Conservation (phyloP, 2,113 vertebrate species). For the Planiliza haematocheilus region DNA sequence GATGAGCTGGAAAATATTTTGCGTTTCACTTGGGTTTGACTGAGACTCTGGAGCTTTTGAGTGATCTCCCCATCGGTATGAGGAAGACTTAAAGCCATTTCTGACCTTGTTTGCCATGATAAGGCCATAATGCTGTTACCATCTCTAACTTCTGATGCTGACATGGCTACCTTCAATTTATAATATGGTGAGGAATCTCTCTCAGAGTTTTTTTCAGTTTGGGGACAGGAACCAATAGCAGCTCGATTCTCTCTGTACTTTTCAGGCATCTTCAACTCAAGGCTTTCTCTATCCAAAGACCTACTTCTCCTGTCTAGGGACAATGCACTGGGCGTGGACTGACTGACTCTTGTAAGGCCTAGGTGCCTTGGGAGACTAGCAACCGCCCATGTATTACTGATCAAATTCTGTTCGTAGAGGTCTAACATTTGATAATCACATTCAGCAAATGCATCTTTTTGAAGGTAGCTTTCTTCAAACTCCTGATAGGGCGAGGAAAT, state of each 20-base stretch:
- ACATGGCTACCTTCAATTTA: conserved; percentile 72
- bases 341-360: conserved; percentile 85
- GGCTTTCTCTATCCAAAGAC: conserved; percentile 92
- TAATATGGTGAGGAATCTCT: conserved; percentile 66
- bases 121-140: conserved; percentile 56
- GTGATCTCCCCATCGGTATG: conserved; percentile 52
- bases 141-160: conserved; percentile 58
- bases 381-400: conserved; percentile 89
- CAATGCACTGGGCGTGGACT: conserved; percentile 84
- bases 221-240: conserved; percentile 58
- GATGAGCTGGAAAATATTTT: conserved; percentile 46
- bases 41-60: conserved; percentile 49
- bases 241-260: conserved; percentile 66
- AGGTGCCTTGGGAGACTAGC: conserved; percentile 93
- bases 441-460: conserved; percentile 89
- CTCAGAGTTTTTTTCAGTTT: conserved; percentile 59
- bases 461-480: conserved; percentile 90
- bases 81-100: conserved; percentile 63
- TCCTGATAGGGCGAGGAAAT: conserved; percentile 89
- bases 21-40: conserved; percentile 53
- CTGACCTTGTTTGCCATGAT: conserved; percentile 72
- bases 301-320: conserved; percentile 90
- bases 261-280: conserved; percentile 86
- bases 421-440: conserved; percentile 89
- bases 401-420: conserved; percentile 82